Percentiles rank a stretch among this genome's conserved stretches.
Conservation (phyloP, 2,113 vertebrate species). For the Morone chrysops region DNA sequence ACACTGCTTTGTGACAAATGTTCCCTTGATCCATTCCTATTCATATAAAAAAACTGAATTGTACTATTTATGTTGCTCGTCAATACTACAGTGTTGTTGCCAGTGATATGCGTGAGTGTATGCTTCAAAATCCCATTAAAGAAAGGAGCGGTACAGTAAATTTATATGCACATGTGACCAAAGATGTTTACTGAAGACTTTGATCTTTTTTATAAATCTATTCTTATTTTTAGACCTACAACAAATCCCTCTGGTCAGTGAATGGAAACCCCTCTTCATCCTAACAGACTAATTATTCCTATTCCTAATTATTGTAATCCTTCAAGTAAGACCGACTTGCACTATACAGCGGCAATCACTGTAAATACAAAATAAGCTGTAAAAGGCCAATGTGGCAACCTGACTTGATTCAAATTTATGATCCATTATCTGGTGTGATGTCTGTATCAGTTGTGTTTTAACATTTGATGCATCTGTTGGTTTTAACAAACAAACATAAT, state of each 20-base stretch:
- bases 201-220: background rate
- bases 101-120: background rate
- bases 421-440: background rate
- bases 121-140: background rate
- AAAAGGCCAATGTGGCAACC: background rate
- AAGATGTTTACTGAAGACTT: constrained; percentile 11
- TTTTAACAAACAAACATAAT: background rate
- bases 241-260: background rate
- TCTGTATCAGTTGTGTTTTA: constrained; percentile 18
- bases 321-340: background rate
- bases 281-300: background rate
- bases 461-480: constrained; percentile 16
- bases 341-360: background rate
- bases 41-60: background rate
- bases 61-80: constrained; percentile 2
- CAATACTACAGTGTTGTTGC: constrained; percentile 9
- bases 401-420: background rate
- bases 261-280: background rate
- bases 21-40: background rate
- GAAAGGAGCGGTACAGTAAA: background rate
- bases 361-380: background rate
- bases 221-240: too few relatives aligned
- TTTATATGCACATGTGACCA: constrained; percentile 2
- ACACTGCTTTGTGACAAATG: constrained; percentile 8
- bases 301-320: background rate